Conservation (phyloP, 2,113 vertebrate genomes). For the Oriolus oriolus region DNA sequence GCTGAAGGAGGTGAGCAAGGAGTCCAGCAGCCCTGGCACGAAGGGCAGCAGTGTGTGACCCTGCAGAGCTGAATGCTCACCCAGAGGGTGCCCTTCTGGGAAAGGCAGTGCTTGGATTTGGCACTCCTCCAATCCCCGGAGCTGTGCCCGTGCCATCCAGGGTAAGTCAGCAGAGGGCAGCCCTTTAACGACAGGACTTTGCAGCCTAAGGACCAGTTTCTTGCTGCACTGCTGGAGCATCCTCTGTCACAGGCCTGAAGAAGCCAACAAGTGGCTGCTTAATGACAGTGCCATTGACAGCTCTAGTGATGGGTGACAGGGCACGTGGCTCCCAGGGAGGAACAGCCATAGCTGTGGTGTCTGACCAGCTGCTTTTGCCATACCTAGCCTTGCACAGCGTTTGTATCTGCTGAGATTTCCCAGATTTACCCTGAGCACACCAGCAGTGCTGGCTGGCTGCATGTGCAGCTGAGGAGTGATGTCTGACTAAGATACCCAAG, state of each 20-base stretch:
- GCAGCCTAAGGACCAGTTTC: background rate
- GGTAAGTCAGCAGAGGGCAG: background rate
- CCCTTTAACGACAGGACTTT: background rate
- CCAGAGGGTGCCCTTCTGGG: background rate
- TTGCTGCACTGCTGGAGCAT: background rate
- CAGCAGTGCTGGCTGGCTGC: background rate
- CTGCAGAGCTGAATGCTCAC: background rate
- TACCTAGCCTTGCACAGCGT: background rate
- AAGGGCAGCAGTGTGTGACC: background rate
- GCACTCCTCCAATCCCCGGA: background rate
- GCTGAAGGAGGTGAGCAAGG: conserved; percentile 17
- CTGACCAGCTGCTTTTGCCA: background rate
- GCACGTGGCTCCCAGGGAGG: background rate
- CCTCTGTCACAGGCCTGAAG: background rate
- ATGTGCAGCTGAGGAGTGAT: background rate
- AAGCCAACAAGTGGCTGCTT: background rate
- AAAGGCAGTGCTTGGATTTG: background rate
- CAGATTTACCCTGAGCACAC: background rate
- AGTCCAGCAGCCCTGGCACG: background rate
- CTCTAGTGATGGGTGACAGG: rapidly evolving
- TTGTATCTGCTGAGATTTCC: background rate
- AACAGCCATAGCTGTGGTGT: background rate
- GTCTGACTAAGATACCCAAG: background rate
- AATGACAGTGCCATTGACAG: background rate
- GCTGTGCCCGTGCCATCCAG: background rate